These are phyloP conservation scores for Spheniscus mendiculus DNA, from an alignment of 2,113 vertebrate genomes.

Conservation along the genomic window DNA sequence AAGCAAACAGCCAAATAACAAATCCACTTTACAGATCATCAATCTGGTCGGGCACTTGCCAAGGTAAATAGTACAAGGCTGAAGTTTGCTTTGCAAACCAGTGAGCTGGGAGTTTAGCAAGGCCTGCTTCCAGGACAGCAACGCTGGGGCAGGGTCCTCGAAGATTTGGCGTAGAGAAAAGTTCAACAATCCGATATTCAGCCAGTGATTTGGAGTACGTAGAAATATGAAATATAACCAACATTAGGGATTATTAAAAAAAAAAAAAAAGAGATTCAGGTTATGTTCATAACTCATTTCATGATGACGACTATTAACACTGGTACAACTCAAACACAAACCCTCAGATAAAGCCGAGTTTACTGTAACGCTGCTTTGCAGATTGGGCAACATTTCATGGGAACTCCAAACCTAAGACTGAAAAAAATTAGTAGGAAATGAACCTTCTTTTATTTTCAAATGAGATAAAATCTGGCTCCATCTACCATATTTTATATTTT, in stretches of 20 bases:
- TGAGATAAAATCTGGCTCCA: constrained; percentile 65
- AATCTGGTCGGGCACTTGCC: constrained; percentile 90
- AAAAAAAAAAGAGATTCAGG: neutral
- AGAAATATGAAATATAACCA: neutral
- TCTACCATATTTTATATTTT: constrained; percentile 72
- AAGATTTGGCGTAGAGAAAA: neutral
- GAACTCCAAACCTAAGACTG: constrained; percentile 37
- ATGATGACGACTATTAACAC: neutral
- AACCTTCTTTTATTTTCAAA: constrained; percentile 63
- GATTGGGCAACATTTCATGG: constrained; percentile 35
- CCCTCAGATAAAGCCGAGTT: neutral
- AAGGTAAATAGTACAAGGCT: constrained; percentile 91
- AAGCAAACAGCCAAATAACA: constrained; percentile 99
- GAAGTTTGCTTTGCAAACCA: constrained; percentile 90
- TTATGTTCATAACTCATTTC: neutral
- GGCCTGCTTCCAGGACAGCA: constrained; percentile 74
- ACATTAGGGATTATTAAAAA: neutral
- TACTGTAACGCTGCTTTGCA: neutral
- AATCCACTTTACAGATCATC: constrained; percentile 99
- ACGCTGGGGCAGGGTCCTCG: constrained; percentile 50
- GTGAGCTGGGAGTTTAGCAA: constrained; percentile 78
- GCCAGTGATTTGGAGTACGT: neutral
- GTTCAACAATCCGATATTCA: neutral
- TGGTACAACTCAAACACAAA: neutral
- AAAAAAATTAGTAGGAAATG: constrained; percentile 63